phyloP scores from a whole-genome alignment of 2,888 invertebrate species.

The Glomeris marginata region DNA sequence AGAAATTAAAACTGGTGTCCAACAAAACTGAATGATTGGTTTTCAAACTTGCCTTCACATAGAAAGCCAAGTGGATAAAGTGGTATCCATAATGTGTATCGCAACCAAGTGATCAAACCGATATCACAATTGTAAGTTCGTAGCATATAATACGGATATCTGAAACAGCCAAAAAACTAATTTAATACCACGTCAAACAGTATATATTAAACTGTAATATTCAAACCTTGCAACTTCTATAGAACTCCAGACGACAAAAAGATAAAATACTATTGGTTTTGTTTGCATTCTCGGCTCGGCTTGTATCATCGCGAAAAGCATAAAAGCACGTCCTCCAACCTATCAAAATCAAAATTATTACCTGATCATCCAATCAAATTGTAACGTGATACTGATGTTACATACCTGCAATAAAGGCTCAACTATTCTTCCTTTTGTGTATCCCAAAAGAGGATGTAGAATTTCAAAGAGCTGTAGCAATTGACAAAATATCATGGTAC shows the following conservation, averaged over 20 bases:
- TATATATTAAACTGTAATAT: too few relatives aligned
- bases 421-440: conserved; percentile 49
- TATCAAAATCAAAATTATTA: conserved; percentile 21
- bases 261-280: conserved; percentile 70
- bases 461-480: conserved; percentile 71
- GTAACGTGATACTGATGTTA: conserved; percentile 3
- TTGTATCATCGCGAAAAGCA: conserved; percentile 68
- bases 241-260: conserved; percentile 68
- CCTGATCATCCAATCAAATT: conserved; percentile 2
- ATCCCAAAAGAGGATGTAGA: conserved; percentile 74
- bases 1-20: neutral
- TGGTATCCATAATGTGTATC: conserved; percentile 87
- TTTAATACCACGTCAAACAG: too few relatives aligned
- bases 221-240: conserved; percentile 66
- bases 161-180: conserved; percentile 26
- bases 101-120: conserved; percentile 68
- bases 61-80: conserved; percentile 80
- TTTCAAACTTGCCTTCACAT: conserved; percentile 49
- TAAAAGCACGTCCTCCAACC: conserved; percentile 57
- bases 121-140: conserved; percentile 59
- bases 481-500: conserved; percentile 64
- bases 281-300: conserved; percentile 72
- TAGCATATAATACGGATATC: conserved; percentile 84
- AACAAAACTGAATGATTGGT: too few relatives aligned
- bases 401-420: conserved; percentile 6